These are phyloP conservation scores for Homalodisca vitripennis DNA, from an alignment of 1,140 invertebrate genomes.

Conservation along the genomic window DNA sequence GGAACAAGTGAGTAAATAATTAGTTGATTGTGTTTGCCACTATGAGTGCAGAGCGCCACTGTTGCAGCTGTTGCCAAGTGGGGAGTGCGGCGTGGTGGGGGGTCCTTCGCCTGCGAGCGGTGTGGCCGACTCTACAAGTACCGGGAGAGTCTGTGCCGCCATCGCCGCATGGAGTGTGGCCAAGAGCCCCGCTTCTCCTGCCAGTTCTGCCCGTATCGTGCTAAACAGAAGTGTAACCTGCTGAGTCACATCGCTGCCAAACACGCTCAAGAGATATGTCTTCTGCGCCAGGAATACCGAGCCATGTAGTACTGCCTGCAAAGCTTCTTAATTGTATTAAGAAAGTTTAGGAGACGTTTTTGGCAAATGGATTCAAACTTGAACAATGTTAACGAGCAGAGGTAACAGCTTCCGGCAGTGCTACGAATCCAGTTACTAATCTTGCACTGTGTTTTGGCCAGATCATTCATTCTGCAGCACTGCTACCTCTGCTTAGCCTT, in stretches of 20 bases:
- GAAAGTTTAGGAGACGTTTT: no score
- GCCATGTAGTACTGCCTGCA: no score
- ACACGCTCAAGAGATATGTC: background rate
- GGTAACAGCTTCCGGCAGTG: no score
- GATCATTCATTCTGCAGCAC: no score
- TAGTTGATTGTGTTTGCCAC: no score
- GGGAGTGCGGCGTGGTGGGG: background rate
- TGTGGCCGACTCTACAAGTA: conserved; percentile 53
- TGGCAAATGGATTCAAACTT: no score
- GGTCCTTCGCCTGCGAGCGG: conserved; percentile 35
- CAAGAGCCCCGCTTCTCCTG: conserved; percentile 51
- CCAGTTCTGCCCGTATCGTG: conserved; percentile 46
- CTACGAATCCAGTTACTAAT: no score
- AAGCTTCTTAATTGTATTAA: no score
- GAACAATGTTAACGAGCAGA: no score
- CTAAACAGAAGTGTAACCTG: conserved; percentile 52
- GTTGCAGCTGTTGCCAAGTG: background rate
- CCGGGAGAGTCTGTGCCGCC: conserved; percentile 52
- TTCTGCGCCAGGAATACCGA: background rate
- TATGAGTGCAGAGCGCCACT: background rate
- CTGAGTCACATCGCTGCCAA: conserved; percentile 47
- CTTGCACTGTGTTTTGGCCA: no score
- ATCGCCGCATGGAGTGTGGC: conserved; percentile 57
- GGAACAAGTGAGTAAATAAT: no score
- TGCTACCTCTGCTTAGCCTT: no score